Evolutionary conservation across 2,888 invertebrate genomes (phyloP).

Genomic region (Scaeva pyrastri): DNA sequence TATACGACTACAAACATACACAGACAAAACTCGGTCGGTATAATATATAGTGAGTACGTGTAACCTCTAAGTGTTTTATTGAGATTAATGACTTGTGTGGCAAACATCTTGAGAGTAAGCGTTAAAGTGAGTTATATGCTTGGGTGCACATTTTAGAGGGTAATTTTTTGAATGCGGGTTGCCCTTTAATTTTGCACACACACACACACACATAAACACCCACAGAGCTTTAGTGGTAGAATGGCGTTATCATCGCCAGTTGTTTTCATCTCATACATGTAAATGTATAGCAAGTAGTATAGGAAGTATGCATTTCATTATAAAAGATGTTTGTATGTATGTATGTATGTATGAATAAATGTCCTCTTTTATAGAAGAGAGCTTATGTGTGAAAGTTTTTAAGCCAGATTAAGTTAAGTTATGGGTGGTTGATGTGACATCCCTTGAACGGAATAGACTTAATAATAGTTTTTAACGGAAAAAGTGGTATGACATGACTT

Average conservation of each 20-base stretch:
- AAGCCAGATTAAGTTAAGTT: conserved; percentile 31
- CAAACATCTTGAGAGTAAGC: conserved; percentile 23
- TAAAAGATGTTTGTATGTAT: background rate
- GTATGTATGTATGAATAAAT: too few species aligned
- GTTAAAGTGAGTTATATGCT: conserved; percentile 52
- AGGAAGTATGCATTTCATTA: conserved; percentile 17
- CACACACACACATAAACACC: background rate
- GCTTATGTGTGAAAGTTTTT: conserved; percentile 22
- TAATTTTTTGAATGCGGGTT: conserved; percentile 6
- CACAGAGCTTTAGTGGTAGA: conserved; percentile 11
- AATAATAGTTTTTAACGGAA: background rate
- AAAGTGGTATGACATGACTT: conserved; percentile 14
- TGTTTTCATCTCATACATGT: background rate
- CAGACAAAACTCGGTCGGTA: background rate
- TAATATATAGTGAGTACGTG: conserved; percentile 12
- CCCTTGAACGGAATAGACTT: conserved; percentile 1
- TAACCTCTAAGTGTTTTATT: conserved; percentile 63
- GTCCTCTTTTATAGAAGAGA: background rate
- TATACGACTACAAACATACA: background rate
- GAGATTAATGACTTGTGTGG: conserved; percentile 71
- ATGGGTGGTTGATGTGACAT: conserved; percentile 8
- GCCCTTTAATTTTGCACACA: conserved; percentile 31
- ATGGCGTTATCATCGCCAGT: conserved; percentile 21
- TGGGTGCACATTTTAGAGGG: conserved; percentile 33
- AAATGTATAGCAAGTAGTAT: background rate